Evolutionary conservation across 1,140 invertebrate genomes (phyloP), one percentile per base, ranked within the genome.

Genomic region (Dufourea novaeangliae): DNA sequence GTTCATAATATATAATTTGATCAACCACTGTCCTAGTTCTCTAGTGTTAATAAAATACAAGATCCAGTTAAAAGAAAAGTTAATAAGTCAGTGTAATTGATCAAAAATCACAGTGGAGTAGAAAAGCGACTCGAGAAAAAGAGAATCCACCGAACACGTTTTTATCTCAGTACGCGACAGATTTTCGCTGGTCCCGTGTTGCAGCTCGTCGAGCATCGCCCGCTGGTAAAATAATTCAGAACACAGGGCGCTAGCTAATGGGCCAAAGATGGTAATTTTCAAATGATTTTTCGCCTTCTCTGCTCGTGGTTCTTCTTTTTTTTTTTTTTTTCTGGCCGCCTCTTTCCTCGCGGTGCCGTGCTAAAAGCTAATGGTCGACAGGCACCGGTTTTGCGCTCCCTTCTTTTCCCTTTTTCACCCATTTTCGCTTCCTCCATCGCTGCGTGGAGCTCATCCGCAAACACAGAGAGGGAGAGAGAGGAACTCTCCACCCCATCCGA

Each of bases 311-410:
- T 20, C 12, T 14, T 4, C 44, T 2, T 20, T 46, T 3, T 50
- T 56, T 41, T 68, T n/a, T n/a, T n/a, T n/a, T n/a, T n/a, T n/a
- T n/a, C n/a, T n/a, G n/a, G n/a, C 29, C 61, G 32, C 62, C 32
- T 39, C 52, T 75, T 79, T 81, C 39, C 69, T 63, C 29, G n/a
- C n/a, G 39, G 29, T 50, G 34, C 67, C 70, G 46, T 78, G 86
- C 86, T 91, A 89, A 91, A 91, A 90, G 89, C 89, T 88, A 88
- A 89, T 88, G 89, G 79, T 78, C 73, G 72, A 17, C 50, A 37
- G 7, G 59, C 63, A 57, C 57, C 54, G 70, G 70, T 70, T 78
- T 69, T 73, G 64, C 82, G 67, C 57, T 63, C 63, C 25, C 59
- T 71, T 74, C 44, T 80, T 68, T 79, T 78, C 80, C 80, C 79